Evolutionary conservation across 1,140 invertebrate species (phyloP), one percentile per base, ranked within the genome.

Genomic region (Cotesia typhae): DNA sequence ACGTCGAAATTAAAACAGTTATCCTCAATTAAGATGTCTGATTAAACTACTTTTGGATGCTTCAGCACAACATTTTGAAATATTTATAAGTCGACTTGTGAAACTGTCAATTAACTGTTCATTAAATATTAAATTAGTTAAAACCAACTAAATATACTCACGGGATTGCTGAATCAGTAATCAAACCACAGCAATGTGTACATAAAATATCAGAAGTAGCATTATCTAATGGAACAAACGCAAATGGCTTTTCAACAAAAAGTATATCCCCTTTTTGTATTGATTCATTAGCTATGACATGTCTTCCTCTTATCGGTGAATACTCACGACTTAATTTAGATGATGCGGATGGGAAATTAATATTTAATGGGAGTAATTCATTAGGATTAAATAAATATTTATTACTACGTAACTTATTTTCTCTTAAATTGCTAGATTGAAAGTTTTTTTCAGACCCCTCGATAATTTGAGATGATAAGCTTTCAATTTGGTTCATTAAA

Each of bases 191-290:
- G 74, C 91, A 88, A 76, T 91, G 85, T 74, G 90, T 76, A 73
- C 85, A 87, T 57, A 81, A 17, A 10, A 69, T 90, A 78, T 89
- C 87, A 38, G 78, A 75, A 51, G 85, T 81, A 36, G 75, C 60
- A 73, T 87, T 83, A 67, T 88, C 84, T 14, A 89, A 80, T 51
- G 91, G 81, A 35, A 92, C 90, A 76, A 91, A 90, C 57, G 90
- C 85, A 84, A 90, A 93, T n/a, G 93, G 91, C 77, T 91, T 89
- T 82, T 94, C 93, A 4, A 92, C 83, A 79, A 93, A 91, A 3
- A 94, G 73, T 64, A 91, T 84, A 77, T 93, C 89, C 1, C 92
- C 92, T 70, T 87, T 86, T 70, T 88, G 79, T 35, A 94, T 87
- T 72, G 88, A 81, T 77, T 81, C 83, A 63, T 87, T 87, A 10